Evolutionary conservation across 37 sponge, comb jelly and placozoan species (phyloP), one percentile per base, ranked within the genome.

Genomic region (Crambe crambe): DNA sequence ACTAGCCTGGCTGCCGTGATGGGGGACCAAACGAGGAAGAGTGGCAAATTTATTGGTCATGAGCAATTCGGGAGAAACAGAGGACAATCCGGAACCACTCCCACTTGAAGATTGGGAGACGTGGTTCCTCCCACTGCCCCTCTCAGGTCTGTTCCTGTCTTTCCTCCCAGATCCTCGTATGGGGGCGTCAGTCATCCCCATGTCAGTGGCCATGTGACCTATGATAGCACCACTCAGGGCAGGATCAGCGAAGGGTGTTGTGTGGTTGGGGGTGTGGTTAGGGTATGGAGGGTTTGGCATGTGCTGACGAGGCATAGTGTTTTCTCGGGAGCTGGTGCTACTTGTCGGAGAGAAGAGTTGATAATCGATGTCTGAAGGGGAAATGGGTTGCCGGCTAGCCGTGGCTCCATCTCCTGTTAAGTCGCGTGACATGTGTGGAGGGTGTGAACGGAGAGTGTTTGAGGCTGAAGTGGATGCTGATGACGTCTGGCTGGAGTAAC

Each of bases 51-150:
- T 68, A 41, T 79, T 51, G 1, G 68, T 3, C 23, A 79, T 34
- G 22, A 15, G 10, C 12, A 39, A 9, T 21, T 29, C 47, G 27
- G 47, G 25, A 41, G 56, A 54, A 29, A 20, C 37, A 51, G 56
- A 68, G 0, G 79, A 79, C n/a, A 68, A 5, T 21, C 15, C 61
- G 37, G 60, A 37, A 35, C 27, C 42, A 17, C 61, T 23, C 18
- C 62, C 22, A 37, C 71, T 15, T 31, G 68, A 22, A 0, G 67
- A 34, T 34, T 38, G 70, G 37, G 69, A 21, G 70, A 56, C 56
- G 1, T 69, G 80, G 71, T 58, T 32, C 25, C 80, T 51, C 3
- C 80, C 80, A 80, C 83, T 74, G 12, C 83, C 83, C 10, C 83
- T 27, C 29, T 82, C 83, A 0, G 83, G 74, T 9, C 25, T 60